These are phyloP conservation scores for Ormyrus pomaceus DNA, from an alignment of 2,888 invertebrate species.

Conservation along the genomic window DNA sequence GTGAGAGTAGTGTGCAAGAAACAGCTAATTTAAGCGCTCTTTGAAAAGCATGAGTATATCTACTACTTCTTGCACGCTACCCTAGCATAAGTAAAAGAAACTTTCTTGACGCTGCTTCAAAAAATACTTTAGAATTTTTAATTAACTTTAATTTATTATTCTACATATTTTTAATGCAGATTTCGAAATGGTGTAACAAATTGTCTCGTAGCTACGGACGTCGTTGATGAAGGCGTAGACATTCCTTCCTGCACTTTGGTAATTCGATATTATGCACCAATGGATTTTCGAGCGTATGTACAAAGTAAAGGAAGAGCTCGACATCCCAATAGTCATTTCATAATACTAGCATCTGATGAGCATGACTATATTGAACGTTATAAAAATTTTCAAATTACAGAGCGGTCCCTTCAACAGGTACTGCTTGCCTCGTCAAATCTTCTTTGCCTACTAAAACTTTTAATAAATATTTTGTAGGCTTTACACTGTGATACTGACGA, in stretches of 20 bases:
- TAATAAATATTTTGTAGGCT: conserved; percentile 72
- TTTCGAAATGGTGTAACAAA: conserved; percentile 81
- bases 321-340: conserved; percentile 79
- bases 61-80: too few species aligned
- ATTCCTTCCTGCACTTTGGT: conserved; percentile 89
- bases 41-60: too few species aligned
- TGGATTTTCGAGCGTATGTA: conserved; percentile 88
- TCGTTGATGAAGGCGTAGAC: conserved; percentile 94
- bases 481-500: conserved; percentile 78
- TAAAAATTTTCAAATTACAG: conserved; percentile 76
- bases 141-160: conserved; percentile 17
- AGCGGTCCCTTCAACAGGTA: conserved; percentile 77
- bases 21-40: too few species aligned
- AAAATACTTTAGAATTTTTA: conserved; percentile 42
- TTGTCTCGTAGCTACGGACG: conserved; percentile 84
- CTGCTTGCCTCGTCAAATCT: conserved; percentile 56
- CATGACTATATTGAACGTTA: conserved; percentile 75
- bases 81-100: too few species aligned
- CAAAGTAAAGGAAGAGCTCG: conserved; percentile 94
- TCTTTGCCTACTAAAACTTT: neutral
- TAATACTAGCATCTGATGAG: conserved; percentile 77
- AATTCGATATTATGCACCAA: conserved; percentile 83
- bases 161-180: conserved; percentile 63
- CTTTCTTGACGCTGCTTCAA: neutral
- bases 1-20: too few species aligned